Evolutionary conservation across 1,140 invertebrate genomes (phyloP).

Genomic region (Bombus waltoni): DNA sequence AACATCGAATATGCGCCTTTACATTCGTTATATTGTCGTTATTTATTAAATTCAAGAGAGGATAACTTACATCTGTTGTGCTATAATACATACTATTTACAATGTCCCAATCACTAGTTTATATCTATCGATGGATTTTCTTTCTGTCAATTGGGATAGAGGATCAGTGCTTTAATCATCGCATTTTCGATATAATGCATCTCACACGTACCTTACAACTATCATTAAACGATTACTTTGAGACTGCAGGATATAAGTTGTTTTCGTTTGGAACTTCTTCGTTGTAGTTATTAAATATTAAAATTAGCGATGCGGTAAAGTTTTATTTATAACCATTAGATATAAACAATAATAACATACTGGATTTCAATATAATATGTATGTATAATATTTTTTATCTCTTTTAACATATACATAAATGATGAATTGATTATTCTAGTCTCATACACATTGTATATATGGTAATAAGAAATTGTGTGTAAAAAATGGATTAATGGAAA

Average conservation of each 20-base stretch:
- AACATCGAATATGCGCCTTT: constrained; percentile 47
- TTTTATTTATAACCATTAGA: constrained; percentile 8
- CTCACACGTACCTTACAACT: constrained; percentile 64
- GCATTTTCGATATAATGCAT: constrained; percentile 37
- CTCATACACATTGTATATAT: neutral
- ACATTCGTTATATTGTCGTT: constrained; percentile 76
- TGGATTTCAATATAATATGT: neutral
- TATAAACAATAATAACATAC: constrained; percentile 29
- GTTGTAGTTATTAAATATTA: constrained; percentile 38
- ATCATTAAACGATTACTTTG: constrained; percentile 57
- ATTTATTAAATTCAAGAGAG: constrained; percentile 79
- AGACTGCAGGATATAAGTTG: constrained; percentile 63
- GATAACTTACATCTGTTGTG: constrained; percentile 77
- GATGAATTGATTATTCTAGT: neutral
- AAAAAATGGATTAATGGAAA: constrained; percentile 17
- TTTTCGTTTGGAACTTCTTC: constrained; percentile 43
- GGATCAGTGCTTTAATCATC: constrained; percentile 30
- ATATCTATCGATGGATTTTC: constrained; percentile 29
- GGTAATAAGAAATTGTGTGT: neutral
- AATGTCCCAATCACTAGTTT: constrained; percentile 53
- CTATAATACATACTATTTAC: constrained; percentile 79
- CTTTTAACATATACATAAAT: neutral
- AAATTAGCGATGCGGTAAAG: constrained; percentile 12
- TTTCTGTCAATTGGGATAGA: constrained; percentile 37
- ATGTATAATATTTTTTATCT: neutral